Evolutionary conservation across 2,113 vertebrate genomes (phyloP).

Genomic region (Eira barbara): DNA sequence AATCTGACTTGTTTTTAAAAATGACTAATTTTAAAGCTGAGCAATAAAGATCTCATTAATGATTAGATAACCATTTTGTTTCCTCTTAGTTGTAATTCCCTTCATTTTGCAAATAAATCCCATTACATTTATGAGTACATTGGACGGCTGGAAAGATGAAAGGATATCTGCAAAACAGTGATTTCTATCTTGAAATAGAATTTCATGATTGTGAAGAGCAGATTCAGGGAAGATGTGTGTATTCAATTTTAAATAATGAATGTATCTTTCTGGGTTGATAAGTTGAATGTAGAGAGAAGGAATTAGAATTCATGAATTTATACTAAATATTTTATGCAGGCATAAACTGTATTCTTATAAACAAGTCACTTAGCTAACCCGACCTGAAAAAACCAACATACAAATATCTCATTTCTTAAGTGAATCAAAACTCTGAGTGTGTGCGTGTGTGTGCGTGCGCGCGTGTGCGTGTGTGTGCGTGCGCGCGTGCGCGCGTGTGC

Average conservation of each 20-base stretch:
- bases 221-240: background rate
- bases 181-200: background rate
- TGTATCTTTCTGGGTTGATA: background rate
- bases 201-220: background rate
- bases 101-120: slow-evolving; percentile 26
- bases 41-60: background rate
- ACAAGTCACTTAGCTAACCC: background rate
- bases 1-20: background rate
- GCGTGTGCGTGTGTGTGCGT: too few species aligned
- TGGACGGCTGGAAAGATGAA: background rate
- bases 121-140: background rate
- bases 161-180: background rate
- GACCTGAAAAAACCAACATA: background rate
- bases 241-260: slow-evolving; percentile 12
- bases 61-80: background rate
- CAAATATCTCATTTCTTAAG: background rate
- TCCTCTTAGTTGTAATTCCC: background rate
- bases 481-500: too few species aligned
- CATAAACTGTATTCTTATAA: background rate
- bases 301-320: slow-evolving; percentile 36
- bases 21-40: background rate
- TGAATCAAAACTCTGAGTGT: background rate
- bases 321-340: background rate
- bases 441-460: background rate
- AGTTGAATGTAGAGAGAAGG: background rate